Base-by-base conservation (phyloP, 2,113 vertebrate genomes). In the Phalacrocorax brasilianus region DNA sequence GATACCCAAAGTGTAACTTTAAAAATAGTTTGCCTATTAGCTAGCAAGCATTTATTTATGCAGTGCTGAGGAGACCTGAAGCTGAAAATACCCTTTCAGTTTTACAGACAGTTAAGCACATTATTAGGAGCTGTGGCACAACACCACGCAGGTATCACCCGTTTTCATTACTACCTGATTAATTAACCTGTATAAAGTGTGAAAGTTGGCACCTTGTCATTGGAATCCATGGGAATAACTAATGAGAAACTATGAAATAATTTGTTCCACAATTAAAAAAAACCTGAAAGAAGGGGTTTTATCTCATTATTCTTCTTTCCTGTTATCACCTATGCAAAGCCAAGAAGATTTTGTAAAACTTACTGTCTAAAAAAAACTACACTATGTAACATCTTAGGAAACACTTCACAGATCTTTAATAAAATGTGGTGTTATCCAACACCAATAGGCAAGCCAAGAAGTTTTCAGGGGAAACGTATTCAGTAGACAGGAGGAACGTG, bases 171-270 rank as follows among this genome's bases (percentile, higher is more conserved):
- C 96, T 98, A 98, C 98, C 98, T 98, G 98, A 97, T 98, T 98
- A 99, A 98, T 98, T 98, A 98, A 98, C 97, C 98, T 98, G 97
- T 97, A 97, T 98, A 97, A 98, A 97, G 98, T 98, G 98, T 98
- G 98, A 98, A 98, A 97, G 97, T 97, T 99, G 98, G 95, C 98
- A 97, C 98, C 97, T 98, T 98, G 97, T 98, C 97, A 98, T 96
- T 96, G 97, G 96, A 98, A 97, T 97, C 95, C 96, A 93, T 85
- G 95, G 91, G 95, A 97, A 98, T 98, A 98, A 97, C 97, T 98
- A 98, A 98, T 97, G 97, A 98, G 97, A 96, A 97, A 87, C 96
- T 97, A 97, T 92, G 95, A 98, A 98, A 98, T 98, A 98, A 98
- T 98, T 98, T 98, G 97, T 96, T 98, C 96, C 96, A 98, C 97